These are phyloP conservation scores for Endotricha flammealis DNA, from an alignment of 2,888 invertebrate genomes.

Conservation along the genomic window DNA sequence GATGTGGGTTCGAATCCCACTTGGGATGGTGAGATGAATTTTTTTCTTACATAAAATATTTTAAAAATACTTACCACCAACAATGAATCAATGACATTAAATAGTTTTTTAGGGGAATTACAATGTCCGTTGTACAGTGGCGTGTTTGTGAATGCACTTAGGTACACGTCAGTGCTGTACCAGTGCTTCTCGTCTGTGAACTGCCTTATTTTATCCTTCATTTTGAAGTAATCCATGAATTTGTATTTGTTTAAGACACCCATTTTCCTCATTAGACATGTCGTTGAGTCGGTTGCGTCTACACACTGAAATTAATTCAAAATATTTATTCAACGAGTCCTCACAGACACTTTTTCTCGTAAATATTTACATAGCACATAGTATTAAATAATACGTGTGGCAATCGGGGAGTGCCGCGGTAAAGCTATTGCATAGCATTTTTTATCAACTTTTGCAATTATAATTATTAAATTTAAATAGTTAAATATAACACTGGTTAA, in stretches of 20 bases:
- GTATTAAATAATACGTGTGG: no score
- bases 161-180: constrained; percentile 33
- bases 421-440: no score
- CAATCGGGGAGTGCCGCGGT: no score
- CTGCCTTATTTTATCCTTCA: constrained; percentile 50
- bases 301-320: constrained; percentile 45
- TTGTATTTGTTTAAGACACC: constrained; percentile 54
- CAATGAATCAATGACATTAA: constrained; percentile 61
- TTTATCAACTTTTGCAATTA: no score
- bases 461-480: no score
- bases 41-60: no score
- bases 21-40: no score
- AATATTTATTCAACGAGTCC: no score
- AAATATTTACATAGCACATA: no score
- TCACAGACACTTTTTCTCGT: no score
- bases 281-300: constrained; percentile 40
- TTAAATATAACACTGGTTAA: no score
- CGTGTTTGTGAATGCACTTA: constrained; percentile 37
- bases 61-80: constrained; percentile 47
- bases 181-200: constrained; percentile 34
- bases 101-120: constrained; percentile 50
- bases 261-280: constrained; percentile 55
- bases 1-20: no score
- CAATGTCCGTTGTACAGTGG: constrained; percentile 52
- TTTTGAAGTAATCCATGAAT: constrained; percentile 61